phyloP scores from a whole-genome alignment of 2,888 invertebrate genomes.

The Hyalella azteca region DNA sequence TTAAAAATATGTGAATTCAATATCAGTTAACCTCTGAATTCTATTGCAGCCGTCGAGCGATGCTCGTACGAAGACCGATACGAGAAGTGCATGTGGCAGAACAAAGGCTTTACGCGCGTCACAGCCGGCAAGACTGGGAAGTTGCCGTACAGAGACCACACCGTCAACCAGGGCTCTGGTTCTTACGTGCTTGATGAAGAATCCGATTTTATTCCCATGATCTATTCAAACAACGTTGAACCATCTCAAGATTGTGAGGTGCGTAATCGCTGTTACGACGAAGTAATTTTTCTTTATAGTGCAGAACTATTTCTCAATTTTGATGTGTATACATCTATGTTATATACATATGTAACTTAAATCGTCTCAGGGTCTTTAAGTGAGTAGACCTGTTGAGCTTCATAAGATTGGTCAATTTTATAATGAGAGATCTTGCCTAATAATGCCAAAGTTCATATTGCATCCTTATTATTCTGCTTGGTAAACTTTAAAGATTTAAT shows the following conservation, averaged over 20 bases:
- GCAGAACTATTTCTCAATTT: too few relatives aligned
- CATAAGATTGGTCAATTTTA: too few relatives aligned
- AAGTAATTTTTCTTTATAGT: too few relatives aligned
- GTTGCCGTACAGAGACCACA: conserved; percentile 43
- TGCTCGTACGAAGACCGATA: neutral
- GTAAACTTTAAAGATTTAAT: too few relatives aligned
- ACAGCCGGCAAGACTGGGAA: neutral
- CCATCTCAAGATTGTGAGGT: neutral
- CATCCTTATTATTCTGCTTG: too few relatives aligned
- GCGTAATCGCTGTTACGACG: neutral
- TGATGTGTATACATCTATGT: too few relatives aligned
- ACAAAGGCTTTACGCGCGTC: neutral
- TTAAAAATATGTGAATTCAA: too few relatives aligned
- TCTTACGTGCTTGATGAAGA: conserved; percentile 22
- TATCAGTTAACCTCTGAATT: neutral
- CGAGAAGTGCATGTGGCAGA: neutral
- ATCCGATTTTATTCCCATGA: neutral
- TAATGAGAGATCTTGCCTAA: too few relatives aligned
- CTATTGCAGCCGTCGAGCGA: neutral
- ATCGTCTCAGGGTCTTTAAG: too few relatives aligned
- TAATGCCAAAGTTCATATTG: too few relatives aligned
- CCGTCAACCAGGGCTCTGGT: conserved; percentile 48
- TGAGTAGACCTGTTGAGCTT: too few relatives aligned
- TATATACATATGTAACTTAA: too few relatives aligned
- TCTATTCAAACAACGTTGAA: neutral